Evolutionary conservation across 2,113 vertebrate genomes (phyloP), one percentile per base, ranked within the genome.

Genomic region (Ovis canadensis): DNA sequence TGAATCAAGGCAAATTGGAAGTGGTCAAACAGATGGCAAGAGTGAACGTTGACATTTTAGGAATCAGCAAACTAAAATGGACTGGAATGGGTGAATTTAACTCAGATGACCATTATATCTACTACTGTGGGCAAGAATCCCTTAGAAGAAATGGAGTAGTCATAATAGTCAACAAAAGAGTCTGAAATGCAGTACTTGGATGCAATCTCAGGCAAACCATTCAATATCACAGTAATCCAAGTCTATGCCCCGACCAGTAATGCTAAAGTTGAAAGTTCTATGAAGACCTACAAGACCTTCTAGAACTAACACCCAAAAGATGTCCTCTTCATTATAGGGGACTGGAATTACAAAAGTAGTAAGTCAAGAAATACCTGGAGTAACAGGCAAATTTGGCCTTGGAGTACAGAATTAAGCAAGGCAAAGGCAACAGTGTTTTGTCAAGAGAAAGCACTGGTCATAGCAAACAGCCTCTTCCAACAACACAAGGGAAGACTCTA

Each of bases 381-480:
- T 36, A 71, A 36, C 19, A 10, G n/a, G 19, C 17, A 36, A 71
- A 71, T 71, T 71, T 71, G 17, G n/a, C 64, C n/a, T 71, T 71
- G n/a, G 33, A 11, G n/a, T 36, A 36, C 17, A 21, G 64, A 71
- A 36, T 71, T 10, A 36, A 36, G n/a, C 9, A 36, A 5, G n/a
- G 9, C n/a, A 71, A 36, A 71, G n/a, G n/a, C n/a, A 36, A 71
- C 5, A 36, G 64, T 21, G 64, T 71, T 36, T 21, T 36, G 17
- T 0, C 17, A 36, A 71, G n/a, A 71, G 2, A 71, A 71, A 0
- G 0, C 17, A 11, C n/a, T 21, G 64, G 17, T n/a, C n/a, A 36
- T 11, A 71, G n/a, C n/a, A 36, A 36, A 71, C 64, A 71, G 8
- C n/a, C 9, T 71, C 64, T 36, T 36, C n/a, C 64, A 71, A 71